Base-by-base conservation (phyloP, 2,888 invertebrate species). In the Antheraea yamamai region DNA sequence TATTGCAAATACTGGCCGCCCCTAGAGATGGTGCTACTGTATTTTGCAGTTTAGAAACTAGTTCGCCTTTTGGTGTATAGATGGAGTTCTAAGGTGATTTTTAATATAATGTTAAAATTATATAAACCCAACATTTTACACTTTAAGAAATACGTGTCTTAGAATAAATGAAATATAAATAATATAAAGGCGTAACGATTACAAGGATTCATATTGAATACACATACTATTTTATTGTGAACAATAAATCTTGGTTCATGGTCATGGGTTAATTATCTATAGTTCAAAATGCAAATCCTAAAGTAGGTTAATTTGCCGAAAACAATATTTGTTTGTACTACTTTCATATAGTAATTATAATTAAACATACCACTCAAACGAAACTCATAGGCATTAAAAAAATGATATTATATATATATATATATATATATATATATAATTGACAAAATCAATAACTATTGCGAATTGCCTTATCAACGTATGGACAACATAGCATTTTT, bases 1-100 rank as follows among this genome's bases (percentile, higher is more conserved):
- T 84, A 87, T 90, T 89, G 91, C 90, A 90, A 91, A 90, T 86
- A 85, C 88, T 81, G 83, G 81, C 85, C 85, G 83, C 81, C 86
- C 88, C 88, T 85, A 88, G 88, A 93, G 93, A 93, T 93, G 94
- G 93, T 90, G 94, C 92, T 91, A 92, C 94, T 91, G 93, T 89
- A 89, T 91, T 91, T 89, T 86, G 87, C 87, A 86, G 87, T 85
- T 82, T 83, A 86, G 86, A 79, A 89, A 82, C 83, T 88, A 94
- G 94, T 95, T 91, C 89, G 73, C 78, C 85, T 92, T 92, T 92
- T 91, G 89, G 84, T 85, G 84, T 81, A 85, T 85, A 94, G 94
- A 91, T 92, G 94, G 92, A 84, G 92, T 82, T 88, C 76, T 39
- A 39, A 61, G n/a, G n/a, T 8, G 3, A 39, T 35, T 70, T 70